Conservation (phyloP, 2,888 invertebrate species). For the Venusia cambrica region DNA sequence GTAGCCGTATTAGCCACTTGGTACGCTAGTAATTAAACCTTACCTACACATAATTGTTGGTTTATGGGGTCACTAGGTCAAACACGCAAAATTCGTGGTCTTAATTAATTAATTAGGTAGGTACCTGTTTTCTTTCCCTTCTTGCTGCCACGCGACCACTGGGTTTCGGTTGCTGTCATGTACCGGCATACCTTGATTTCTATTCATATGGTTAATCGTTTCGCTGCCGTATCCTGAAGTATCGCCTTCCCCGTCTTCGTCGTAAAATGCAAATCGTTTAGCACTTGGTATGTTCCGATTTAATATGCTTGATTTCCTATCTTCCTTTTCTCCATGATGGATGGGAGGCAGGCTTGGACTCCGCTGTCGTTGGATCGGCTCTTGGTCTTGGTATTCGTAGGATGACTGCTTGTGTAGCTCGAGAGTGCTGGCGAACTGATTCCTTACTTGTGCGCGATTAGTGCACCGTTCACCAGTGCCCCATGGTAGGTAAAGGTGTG, state of each 20-base stretch:
- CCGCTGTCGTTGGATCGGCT: constrained; percentile 70
- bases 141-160: constrained; percentile 72
- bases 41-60: constrained; percentile 13
- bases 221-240: constrained; percentile 93
- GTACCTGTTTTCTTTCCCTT: constrained; percentile 61
- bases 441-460: constrained; percentile 64
- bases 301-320: constrained; percentile 49
- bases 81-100: constrained; percentile 16
- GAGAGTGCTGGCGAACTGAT: constrained; percentile 72
- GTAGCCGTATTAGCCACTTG: not conserved
- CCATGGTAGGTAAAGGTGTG: constrained; percentile 89
- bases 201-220: constrained; percentile 80
- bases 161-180: constrained; percentile 49
- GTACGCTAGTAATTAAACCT: too few species aligned
- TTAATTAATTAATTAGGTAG: constrained; percentile 18
- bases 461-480: constrained; percentile 79
- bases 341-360: constrained; percentile 87
- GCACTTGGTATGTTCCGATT: constrained; percentile 68
- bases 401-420: constrained; percentile 69
- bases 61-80: constrained; percentile 20
- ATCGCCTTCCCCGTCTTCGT: constrained; percentile 84
- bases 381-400: constrained; percentile 69
- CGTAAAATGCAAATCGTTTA: constrained; percentile 71
- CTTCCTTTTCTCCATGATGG: constrained; percentile 67
- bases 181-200: constrained; percentile 44